Percentiles rank a stretch among this genome's conserved stretches.
Evolutionary conservation across 2,797 vertebrate species (phyloP).

Genomic region (Balearica regulorum): DNA sequence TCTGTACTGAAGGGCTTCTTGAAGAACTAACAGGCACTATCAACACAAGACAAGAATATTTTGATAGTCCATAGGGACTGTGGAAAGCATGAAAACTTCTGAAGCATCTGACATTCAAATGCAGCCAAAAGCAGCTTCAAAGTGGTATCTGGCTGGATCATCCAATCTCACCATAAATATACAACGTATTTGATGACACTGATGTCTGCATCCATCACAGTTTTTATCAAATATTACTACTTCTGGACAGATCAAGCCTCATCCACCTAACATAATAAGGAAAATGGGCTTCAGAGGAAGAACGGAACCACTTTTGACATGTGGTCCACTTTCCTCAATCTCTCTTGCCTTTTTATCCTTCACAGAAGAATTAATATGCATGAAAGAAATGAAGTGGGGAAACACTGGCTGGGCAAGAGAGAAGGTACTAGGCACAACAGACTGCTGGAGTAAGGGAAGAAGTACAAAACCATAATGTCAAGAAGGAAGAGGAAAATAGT

Average conservation of each 20-base stretch:
- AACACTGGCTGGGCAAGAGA: background rate
- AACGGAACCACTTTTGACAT: background rate
- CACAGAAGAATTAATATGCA: background rate
- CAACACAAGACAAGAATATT: background rate
- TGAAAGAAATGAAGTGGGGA: background rate
- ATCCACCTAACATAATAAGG: background rate
- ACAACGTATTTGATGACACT: background rate
- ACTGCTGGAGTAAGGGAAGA: background rate
- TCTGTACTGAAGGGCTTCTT: background rate
- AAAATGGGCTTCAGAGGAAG: background rate
- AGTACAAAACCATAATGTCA: background rate
- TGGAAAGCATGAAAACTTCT: background rate
- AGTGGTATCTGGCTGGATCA: background rate
- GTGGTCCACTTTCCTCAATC: background rate
- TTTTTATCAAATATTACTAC: background rate
- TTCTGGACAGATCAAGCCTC: background rate
- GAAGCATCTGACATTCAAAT: background rate
- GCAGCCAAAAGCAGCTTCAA: background rate
- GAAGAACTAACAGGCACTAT: background rate
- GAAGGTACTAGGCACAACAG: background rate
- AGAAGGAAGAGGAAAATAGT: background rate
- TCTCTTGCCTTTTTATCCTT: background rate
- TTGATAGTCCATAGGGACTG: background rate
- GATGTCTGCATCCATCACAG: background rate
- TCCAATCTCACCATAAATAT: background rate